Evolutionary conservation across 2,888 invertebrate species (phyloP), one percentile per base, ranked within the genome.

Genomic region (Drosophila gaucha): DNA sequence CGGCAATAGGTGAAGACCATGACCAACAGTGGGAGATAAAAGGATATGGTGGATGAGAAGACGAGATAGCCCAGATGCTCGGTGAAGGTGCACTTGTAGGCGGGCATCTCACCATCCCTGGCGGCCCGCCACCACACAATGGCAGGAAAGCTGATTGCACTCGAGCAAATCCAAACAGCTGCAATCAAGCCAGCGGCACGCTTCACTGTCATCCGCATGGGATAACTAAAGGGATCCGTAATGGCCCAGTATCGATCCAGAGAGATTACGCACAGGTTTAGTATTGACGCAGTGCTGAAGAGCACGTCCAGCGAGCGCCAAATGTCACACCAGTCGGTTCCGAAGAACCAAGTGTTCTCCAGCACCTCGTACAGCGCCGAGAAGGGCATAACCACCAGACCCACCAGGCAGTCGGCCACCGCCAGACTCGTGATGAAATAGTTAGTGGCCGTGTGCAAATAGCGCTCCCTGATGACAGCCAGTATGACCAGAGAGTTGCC

Each of bases 1-100:
- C 97, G 95, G 92, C 97, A 98, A 92, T 99, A 99, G 4, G 99
- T 99, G 92, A 99, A 98, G 75, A 99, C 96, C 98, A 99, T 99
- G 58, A 99, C 97, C 91, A 97, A 95, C 26, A 99, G 93, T 26
- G 99, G 99, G 80, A 98, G 94, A 92, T 99, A 99, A 93, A 99
- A 99, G 18, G 99, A 99, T 89, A 99, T 97, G 72, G 98, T 96
- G 44, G 99, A 99, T 12, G 99, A 99, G 93, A 99, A 98, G 90
- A 99, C 96, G 75, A 99, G 94, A 92, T 99, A 99, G 66, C 97
- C 97, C 83, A 97, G 93, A 92, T 98, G 97, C 92, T 99, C 98
- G 71, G 99, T 99, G 92, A 99, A 99, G 50, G 97, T 96, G 92
- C 99, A 99, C 91, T 96, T 96, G 89, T 95, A 95, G 78, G 95